phyloP scores from a whole-genome alignment of 2,113 vertebrate genomes.

The Thermophis baileyi region DNA sequence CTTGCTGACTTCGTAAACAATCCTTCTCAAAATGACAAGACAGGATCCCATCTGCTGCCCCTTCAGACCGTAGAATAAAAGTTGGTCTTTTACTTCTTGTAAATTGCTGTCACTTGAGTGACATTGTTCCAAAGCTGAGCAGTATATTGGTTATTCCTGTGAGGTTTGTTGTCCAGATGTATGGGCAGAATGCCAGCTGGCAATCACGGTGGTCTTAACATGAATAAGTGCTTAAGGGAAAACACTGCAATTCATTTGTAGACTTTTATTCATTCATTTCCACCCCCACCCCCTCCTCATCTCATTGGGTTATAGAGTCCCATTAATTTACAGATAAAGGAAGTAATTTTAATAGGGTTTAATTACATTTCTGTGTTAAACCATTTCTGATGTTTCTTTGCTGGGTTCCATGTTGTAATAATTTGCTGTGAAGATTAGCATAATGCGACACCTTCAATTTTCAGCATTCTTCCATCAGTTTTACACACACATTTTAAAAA shows the following conservation, averaged over 20 bases:
- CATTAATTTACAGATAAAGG: conserved; percentile 28
- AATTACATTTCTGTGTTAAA: neutral
- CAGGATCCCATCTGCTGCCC: neutral
- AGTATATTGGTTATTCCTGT: conserved; percentile 2
- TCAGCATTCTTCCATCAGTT: neutral
- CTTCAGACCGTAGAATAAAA: neutral
- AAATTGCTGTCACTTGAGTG: neutral
- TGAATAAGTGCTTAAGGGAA: conserved; percentile 25
- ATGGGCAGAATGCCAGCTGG: conserved; percentile 19
- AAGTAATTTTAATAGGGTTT: conserved; percentile 12
- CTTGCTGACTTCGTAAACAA: neutral
- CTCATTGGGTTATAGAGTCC: conserved; percentile 5
- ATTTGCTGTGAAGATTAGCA: conserved; percentile 5
- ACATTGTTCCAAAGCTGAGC: conserved; percentile 5
- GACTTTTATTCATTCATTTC: conserved; percentile 14
- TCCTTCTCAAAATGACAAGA: neutral
- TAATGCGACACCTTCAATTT: neutral
- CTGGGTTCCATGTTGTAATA: conserved; percentile 28
- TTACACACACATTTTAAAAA: neutral
- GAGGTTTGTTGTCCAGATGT: conserved; percentile 23
- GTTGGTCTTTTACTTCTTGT: neutral
- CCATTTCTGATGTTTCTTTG: conserved; percentile 17
- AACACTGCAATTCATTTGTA: conserved; percentile 18
- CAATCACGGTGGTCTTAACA: conserved; percentile 28
- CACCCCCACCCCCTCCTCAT: neutral